phyloP scores from a whole-genome alignment of 2,797 vertebrate species.

The Gobionotothen gibberifrons region DNA sequence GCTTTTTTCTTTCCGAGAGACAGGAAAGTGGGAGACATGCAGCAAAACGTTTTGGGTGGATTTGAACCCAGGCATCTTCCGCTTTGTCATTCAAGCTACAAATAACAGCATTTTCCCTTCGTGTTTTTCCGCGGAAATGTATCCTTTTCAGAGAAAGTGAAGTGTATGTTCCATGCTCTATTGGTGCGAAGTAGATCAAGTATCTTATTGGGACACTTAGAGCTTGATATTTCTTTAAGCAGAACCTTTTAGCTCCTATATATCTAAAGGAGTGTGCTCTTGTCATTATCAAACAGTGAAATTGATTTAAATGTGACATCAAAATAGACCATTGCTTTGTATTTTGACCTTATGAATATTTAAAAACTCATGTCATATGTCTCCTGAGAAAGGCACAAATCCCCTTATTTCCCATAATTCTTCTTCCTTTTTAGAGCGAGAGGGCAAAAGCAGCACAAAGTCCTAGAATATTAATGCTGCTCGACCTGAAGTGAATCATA shows the following conservation, averaged over 20 bases:
- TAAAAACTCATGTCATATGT: background rate
- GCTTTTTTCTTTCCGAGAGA: too few species aligned
- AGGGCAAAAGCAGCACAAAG: background rate
- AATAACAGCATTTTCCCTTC: background rate
- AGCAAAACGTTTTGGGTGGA: too few species aligned
- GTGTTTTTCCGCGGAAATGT: background rate
- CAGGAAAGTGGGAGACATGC: too few species aligned
- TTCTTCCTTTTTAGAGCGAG: background rate
- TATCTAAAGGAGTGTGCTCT: too few species aligned
- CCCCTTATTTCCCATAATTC: background rate
- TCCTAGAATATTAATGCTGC: conserved; percentile 47
- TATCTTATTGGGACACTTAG: background rate
- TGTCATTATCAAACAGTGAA: background rate
- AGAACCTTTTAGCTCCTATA: background rate
- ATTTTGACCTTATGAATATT: conserved; percentile 2
- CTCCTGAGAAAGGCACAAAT: conserved; percentile 8
- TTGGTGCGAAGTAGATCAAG: background rate
- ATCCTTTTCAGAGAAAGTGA: too few species aligned
- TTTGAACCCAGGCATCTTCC: too few species aligned
- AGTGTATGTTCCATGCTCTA: background rate
- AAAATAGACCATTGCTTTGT: background rate
- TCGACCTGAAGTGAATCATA: conserved; percentile 34
- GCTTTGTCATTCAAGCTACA: background rate
- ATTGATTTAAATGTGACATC: background rate
- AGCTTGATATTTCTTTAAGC: background rate